Percentiles rank a stretch among this genome's conserved stretches.
phyloP scores from a whole-genome alignment of 1,140 invertebrate genomes.

The Drosophila varians region DNA sequence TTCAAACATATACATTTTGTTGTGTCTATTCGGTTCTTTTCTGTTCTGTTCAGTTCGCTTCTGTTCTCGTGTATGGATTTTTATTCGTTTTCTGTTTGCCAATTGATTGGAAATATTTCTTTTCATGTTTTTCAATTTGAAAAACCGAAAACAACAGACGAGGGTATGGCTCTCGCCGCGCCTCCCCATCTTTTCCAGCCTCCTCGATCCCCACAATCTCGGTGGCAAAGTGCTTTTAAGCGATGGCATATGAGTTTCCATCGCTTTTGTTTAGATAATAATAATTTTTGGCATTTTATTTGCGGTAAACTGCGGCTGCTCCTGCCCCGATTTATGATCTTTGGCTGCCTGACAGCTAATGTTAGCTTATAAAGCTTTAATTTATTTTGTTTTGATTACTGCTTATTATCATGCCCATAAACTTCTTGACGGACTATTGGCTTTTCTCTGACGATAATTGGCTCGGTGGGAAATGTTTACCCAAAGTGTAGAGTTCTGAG shows the following conservation, averaged over 20 bases:
- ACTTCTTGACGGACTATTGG: slow-evolving; percentile 39
- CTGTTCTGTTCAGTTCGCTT: slow-evolving; percentile 15
- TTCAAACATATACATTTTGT: too few relatives aligned
- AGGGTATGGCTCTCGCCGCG: too few relatives aligned
- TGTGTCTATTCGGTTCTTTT: slow-evolving; percentile 3
- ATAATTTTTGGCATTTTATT: slow-evolving; percentile 74
- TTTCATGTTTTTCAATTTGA: slow-evolving; percentile 74
- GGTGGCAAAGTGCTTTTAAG: slow-evolving; percentile 49
- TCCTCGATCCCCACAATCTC: not conserved
- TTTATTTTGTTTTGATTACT: slow-evolving; percentile 77
- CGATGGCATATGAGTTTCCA: slow-evolving; percentile 63
- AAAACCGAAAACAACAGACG: slow-evolving; percentile 49
- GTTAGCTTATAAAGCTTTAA: slow-evolving; percentile 76
- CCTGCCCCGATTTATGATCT: slow-evolving; percentile 64
- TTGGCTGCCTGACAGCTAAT: slow-evolving; percentile 62
- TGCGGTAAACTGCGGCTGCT: slow-evolving; percentile 15
- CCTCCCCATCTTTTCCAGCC: too few relatives aligned
- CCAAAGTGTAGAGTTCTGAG: not conserved
- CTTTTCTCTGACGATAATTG: slow-evolving; percentile 36
- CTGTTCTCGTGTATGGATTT: slow-evolving; percentile 60
- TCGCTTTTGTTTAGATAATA: slow-evolving; percentile 68
- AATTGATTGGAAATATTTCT: slow-evolving; percentile 82
- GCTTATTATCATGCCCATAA: slow-evolving; percentile 65
- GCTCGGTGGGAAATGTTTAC: slow-evolving; percentile 5
- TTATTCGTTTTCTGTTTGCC: slow-evolving; percentile 75